Conservation (phyloP, 2,888 invertebrate genomes). For the Meandrusa payeni region DNA sequence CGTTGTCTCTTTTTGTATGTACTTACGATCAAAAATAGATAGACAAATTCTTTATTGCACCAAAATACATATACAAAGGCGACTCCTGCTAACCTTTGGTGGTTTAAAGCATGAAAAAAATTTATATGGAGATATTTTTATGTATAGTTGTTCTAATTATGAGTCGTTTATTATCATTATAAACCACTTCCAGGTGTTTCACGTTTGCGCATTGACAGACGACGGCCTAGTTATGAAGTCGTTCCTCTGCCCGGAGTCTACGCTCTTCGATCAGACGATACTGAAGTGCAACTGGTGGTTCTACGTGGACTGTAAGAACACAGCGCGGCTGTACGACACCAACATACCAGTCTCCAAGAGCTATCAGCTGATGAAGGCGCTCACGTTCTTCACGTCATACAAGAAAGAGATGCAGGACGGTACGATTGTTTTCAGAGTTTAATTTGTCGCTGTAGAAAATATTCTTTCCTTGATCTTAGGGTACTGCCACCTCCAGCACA, state of each 20-base stretch:
- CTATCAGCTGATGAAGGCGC: constrained; percentile 94
- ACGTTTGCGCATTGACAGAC: constrained; percentile 82
- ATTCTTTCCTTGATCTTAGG: too few relatives aligned
- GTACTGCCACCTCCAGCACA: too few relatives aligned
- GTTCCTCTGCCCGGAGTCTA: constrained; percentile 94
- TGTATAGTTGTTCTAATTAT: too few relatives aligned
- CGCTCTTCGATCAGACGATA: constrained; percentile 94
- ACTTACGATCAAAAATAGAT: too few relatives aligned
- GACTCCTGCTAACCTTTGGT: too few relatives aligned
- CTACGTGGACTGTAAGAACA: constrained; percentile 93
- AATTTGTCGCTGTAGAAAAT: too few relatives aligned
- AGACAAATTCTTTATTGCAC: too few relatives aligned
- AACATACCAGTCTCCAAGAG: constrained; percentile 95
- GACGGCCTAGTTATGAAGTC: constrained; percentile 95
- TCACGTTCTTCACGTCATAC: constrained; percentile 93
- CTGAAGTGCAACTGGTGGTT: constrained; percentile 97
- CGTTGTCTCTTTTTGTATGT: too few relatives aligned
- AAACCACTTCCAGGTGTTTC: constrained; percentile 19
- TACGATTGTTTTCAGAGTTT: constrained; percentile 24
- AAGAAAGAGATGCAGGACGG: constrained; percentile 83
- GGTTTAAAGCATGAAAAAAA: too few relatives aligned
- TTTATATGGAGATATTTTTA: too few relatives aligned
- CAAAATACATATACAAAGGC: too few relatives aligned
- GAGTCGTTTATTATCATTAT: too few relatives aligned
- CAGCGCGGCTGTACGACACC: constrained; percentile 90